These are phyloP conservation scores for Drosophila sp. DNA, from an alignment of 1,140 invertebrate genomes.

Conservation along the genomic window DNA sequence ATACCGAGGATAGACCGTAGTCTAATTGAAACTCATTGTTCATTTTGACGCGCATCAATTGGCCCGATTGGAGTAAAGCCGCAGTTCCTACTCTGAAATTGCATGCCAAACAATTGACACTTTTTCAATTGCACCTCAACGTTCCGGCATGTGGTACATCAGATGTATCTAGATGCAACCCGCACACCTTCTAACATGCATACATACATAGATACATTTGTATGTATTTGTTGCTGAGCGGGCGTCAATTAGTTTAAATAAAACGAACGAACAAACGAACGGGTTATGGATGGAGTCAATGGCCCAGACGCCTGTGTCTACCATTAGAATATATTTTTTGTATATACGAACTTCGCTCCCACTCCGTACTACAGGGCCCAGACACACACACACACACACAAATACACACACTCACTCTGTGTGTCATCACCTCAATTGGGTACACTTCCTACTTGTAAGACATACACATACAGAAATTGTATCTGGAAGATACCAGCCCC, in stretches of 20 bases:
- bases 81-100: constrained; percentile 15
- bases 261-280: constrained; percentile 45
- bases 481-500: constrained; percentile 62
- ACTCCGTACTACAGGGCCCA: constrained; percentile 3
- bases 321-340: constrained; percentile 67
- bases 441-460: constrained; percentile 80
- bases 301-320: constrained; percentile 47
- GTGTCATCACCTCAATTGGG: constrained; percentile 81
- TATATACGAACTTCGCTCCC: constrained; percentile 48
- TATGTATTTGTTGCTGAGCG: constrained; percentile 21
- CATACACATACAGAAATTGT: constrained; percentile 57
- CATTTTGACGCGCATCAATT: constrained; percentile 77
- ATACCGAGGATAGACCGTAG: constrained; percentile 36
- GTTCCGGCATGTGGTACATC: neutral
- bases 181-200: constrained; percentile 57
- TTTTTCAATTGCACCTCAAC: constrained; percentile 75
- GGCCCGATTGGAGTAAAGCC: constrained; percentile 31
- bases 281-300: constrained; percentile 59
- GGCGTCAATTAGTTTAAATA: constrained; percentile 81
- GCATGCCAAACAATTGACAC: constrained; percentile 67
- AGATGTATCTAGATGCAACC: constrained; percentile 40
- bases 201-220: constrained; percentile 4
- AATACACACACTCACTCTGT: constrained; percentile 45
- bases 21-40: constrained; percentile 78
- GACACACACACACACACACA: constrained; percentile 38